A percentile compares a stretch with the other conserved stretches of the same genome.
Evolutionary conservation across 2,888 invertebrate genomes (phyloP).

Genomic region (Acanthoscelides obtectus): DNA sequence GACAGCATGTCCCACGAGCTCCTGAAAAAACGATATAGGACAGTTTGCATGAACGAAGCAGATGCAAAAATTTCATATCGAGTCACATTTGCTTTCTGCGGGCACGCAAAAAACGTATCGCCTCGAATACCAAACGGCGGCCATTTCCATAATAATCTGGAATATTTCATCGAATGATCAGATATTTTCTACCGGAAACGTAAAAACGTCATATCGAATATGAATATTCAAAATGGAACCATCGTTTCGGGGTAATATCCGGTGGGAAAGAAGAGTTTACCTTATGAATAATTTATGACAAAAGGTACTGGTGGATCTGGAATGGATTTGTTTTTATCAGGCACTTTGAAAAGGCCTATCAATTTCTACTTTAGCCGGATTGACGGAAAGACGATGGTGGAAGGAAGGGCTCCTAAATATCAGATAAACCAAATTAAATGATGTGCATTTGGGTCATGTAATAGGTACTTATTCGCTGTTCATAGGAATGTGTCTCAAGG

Average conservation of each 20-base stretch:
- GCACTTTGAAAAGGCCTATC: neutral
- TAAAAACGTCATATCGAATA: neutral
- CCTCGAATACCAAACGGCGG: neutral
- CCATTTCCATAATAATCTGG: neutral
- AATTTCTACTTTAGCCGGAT: neutral
- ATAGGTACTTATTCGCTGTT: no score
- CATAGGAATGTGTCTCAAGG: no score
- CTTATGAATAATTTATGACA: neutral
- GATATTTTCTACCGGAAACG: neutral
- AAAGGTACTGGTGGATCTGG: neutral
- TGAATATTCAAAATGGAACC: neutral
- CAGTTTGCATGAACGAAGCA: neutral
- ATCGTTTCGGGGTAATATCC: neutral
- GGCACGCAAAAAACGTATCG: neutral
- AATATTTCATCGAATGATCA: neutral
- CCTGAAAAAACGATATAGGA: neutral
- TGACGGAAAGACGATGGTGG: neutral
- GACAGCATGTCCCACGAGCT: neutral
- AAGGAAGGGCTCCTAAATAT: no score
- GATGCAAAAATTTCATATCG: neutral
- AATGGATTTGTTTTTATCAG: neutral
- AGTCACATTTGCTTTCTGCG: neutral
- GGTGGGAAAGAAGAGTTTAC: neutral
- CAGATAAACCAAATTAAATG: no score
- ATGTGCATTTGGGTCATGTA: no score